A percentile compares a stretch with the other conserved stretches of the same genome.
These are phyloP conservation scores for Semnornis frantzii DNA, from an alignment of 2,113 vertebrate species.

Conservation along the genomic window DNA sequence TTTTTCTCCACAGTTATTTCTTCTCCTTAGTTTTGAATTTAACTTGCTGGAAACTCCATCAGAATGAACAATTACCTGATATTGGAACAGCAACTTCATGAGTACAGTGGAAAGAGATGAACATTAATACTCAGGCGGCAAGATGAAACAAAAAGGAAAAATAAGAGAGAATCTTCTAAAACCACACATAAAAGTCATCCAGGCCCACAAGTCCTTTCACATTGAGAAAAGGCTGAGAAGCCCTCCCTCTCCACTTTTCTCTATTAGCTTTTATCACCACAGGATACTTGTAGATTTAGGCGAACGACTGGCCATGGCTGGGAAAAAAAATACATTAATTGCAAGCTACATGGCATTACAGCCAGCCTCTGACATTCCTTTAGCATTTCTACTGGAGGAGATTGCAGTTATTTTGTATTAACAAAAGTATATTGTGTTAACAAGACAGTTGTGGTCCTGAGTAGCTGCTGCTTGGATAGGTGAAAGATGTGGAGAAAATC, in stretches of 20 bases:
- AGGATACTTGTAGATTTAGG: not conserved
- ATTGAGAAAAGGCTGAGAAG: not conserved
- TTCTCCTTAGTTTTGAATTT: not conserved
- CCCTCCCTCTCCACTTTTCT: not conserved
- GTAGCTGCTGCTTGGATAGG: conserved; percentile 24
- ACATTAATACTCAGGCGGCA: conserved; percentile 38
- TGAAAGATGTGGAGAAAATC: conserved; percentile 1
- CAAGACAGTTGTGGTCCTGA: conserved; percentile 33
- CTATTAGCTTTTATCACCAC: not conserved
- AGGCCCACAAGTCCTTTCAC: not conserved
- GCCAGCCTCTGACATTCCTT: not conserved
- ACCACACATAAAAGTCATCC: conserved; percentile 34
- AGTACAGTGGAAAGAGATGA: conserved; percentile 36
- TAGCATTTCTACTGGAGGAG: not conserved
- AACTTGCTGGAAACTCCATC: conserved; percentile 18
- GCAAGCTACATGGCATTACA: not conserved
- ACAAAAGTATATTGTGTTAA: not conserved
- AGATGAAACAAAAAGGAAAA: conserved; percentile 2
- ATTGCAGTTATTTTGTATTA: not conserved
- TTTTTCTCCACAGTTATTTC: conserved; percentile 16
- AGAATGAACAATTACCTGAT: conserved; percentile 14
- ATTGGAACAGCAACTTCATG: not conserved
- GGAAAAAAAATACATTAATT: not conserved
- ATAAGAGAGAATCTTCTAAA: not conserved
- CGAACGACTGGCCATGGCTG: not conserved